These are phyloP conservation scores for Gymnoscelis rufifasciata DNA, from an alignment of 2,888 invertebrate species.

Conservation along the genomic window DNA sequence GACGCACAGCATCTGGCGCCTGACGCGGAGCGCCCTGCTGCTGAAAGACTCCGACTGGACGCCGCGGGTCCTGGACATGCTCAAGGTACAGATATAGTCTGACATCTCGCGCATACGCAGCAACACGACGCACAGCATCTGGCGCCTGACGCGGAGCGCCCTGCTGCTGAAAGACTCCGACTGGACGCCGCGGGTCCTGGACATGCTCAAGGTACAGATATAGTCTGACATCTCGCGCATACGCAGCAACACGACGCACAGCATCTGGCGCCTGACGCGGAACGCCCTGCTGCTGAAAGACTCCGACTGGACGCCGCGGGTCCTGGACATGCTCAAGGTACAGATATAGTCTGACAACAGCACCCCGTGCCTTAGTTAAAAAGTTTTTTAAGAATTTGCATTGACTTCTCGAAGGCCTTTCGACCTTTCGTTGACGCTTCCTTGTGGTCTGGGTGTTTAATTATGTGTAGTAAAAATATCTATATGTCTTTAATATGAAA, in stretches of 20 bases:
- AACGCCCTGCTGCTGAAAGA: slow-evolving; percentile 82
- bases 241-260: slow-evolving; percentile 66
- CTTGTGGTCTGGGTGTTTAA: no score
- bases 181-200: slow-evolving; percentile 88
- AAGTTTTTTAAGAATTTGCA: no score
- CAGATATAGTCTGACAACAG: slow-evolving; percentile 49
- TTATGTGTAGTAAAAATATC: no score
- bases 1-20: slow-evolving; percentile 87
- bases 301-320: slow-evolving; percentile 88
- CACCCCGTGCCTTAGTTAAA: slow-evolving; percentile 63
- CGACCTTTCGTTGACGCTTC: no score
- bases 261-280: slow-evolving; percentile 74
- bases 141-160: slow-evolving; percentile 83
- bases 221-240: slow-evolving; percentile 80
- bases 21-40: slow-evolving; percentile 81
- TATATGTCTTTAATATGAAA: no score
- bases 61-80: slow-evolving; percentile 81
- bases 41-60: slow-evolving; percentile 90
- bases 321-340: slow-evolving; percentile 79
- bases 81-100: slow-evolving; percentile 54
- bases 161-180: slow-evolving; percentile 84
- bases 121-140: slow-evolving; percentile 88
- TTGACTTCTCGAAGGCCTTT: no score
- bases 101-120: slow-evolving; percentile 84
- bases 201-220: slow-evolving; percentile 70